Percentiles rank a stretch among this genome's conserved stretches.
Evolutionary conservation across 2,888 invertebrate genomes (phyloP).

Genomic region (Brachyopa scutellaris): DNA sequence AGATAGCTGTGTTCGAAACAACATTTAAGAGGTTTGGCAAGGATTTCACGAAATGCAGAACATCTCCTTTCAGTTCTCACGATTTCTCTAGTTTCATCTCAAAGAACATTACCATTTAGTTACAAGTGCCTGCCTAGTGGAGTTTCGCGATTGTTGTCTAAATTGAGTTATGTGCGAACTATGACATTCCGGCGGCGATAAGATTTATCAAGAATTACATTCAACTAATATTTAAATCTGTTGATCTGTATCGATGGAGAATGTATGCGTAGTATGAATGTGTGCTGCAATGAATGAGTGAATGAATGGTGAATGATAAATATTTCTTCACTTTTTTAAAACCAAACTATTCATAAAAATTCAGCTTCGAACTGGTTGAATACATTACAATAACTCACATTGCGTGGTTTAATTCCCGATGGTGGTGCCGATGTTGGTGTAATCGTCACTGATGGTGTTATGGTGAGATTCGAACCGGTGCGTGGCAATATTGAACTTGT

Average conservation of each 20-base stretch:
- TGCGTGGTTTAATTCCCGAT: constrained; percentile 82
- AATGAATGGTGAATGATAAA: constrained; percentile 15
- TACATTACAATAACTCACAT: constrained; percentile 82
- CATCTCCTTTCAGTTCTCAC: no score
- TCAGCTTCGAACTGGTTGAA: constrained; percentile 73
- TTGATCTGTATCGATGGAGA: constrained; percentile 47
- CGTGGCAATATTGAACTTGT: constrained; percentile 79
- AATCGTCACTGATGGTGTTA: constrained; percentile 89
- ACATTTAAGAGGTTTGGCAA: no score
- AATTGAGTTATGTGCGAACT: no score
- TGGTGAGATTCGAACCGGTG: constrained; percentile 83
- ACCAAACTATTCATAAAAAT: constrained; percentile 40
- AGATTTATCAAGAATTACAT: constrained; percentile 46
- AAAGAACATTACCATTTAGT: no score
- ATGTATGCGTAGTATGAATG: constrained; percentile 21
- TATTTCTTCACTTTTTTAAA: background rate
- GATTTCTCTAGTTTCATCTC: no score
- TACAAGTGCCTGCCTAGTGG: no score
- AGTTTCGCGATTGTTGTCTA: no score
- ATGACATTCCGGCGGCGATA: no score
- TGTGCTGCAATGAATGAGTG: constrained; percentile 30
- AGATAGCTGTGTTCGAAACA: no score
- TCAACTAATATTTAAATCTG: background rate
- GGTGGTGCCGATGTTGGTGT: constrained; percentile 89
- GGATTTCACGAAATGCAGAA: no score